Conservation (phyloP, 1,140 invertebrate species). For the Drosophila nikananu region DNA sequence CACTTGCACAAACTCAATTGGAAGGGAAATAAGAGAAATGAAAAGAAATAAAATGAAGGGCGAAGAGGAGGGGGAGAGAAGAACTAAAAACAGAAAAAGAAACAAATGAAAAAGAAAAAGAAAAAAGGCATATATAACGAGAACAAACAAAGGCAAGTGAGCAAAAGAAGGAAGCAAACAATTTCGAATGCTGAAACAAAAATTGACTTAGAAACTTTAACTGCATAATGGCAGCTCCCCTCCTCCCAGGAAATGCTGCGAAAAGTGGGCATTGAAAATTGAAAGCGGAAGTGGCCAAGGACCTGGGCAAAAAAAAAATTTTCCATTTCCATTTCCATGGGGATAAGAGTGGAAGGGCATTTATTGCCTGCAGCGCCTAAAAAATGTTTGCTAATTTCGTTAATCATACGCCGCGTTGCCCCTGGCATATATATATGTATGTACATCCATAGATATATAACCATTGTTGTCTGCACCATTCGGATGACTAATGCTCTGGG, state of each 20-base stretch:
- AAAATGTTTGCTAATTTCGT: constrained; percentile 71
- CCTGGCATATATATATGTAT: neutral
- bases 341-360: neutral
- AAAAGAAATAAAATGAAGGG: constrained; percentile 3
- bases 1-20: constrained; percentile 60
- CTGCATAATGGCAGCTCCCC: constrained; percentile 24
- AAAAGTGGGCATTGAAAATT: constrained; percentile 6
- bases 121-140: neutral
- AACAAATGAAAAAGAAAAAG: constrained; percentile 1
- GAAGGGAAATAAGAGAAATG: constrained; percentile 25
- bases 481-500: constrained; percentile 39
- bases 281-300: constrained; percentile 20
- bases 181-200: constrained; percentile 25
- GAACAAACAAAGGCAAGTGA: constrained; percentile 25
- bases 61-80: neutral
- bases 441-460: too few relatives aligned
- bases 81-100: neutral
- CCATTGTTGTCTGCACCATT: constrained; percentile 57
- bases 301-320: constrained; percentile 19
- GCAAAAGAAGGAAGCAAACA: constrained; percentile 29
- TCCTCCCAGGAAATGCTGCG: neutral
- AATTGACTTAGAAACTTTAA: constrained; percentile 43
- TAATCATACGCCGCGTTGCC: constrained; percentile 78
- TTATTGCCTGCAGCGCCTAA: constrained; percentile 36
- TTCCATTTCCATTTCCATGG: constrained; percentile 38